Percentiles rank a stretch among this genome's conserved stretches.
Conservation (phyloP, 2,113 vertebrate species). For the Psettodes erumei region DNA sequence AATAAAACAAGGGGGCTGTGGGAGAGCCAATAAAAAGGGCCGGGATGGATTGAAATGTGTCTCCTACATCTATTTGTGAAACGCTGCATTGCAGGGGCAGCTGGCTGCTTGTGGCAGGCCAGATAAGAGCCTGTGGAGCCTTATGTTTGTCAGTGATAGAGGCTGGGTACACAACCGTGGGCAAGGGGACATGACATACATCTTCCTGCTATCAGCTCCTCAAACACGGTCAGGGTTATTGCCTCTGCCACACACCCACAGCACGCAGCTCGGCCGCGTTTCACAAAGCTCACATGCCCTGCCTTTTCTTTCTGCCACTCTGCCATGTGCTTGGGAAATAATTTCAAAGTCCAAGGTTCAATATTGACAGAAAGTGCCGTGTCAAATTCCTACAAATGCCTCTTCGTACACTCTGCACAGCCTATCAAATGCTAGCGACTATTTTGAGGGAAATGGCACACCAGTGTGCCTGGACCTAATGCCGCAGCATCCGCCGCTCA, state of each 20-base stretch:
- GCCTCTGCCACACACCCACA: conserved; percentile 34
- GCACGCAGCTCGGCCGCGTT: conserved; percentile 32
- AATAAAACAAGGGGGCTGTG: conserved; percentile 16
- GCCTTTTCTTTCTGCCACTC: conserved; percentile 33
- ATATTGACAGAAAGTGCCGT: conserved; percentile 60
- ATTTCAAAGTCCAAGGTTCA: conserved; percentile 51
- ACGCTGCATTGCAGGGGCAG: conserved; percentile 80
- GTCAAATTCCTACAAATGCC: conserved; percentile 35
- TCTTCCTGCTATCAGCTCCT: conserved; percentile 62
- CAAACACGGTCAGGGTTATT: conserved; percentile 62
- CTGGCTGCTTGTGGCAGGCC: conserved; percentile 69
- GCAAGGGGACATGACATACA: conserved; percentile 58
- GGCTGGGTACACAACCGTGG: conserved; percentile 51
- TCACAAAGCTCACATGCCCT: conserved; percentile 38
- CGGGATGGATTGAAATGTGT: conserved; percentile 57
- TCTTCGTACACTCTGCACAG: not conserved
- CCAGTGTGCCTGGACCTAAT: not conserved
- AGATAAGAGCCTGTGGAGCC: conserved; percentile 73
- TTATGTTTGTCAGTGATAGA: conserved; percentile 73
- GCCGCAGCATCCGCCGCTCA: conserved; percentile 8
- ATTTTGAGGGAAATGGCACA: conserved; percentile 38
- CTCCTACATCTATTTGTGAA: conserved; percentile 62
- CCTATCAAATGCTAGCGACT: conserved; percentile 2
- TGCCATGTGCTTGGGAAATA: conserved; percentile 41
- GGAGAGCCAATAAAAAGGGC: conserved; percentile 60